Evolutionary conservation across 2,888 invertebrate genomes (phyloP).

Genomic region (Cremastinae sp.): DNA sequence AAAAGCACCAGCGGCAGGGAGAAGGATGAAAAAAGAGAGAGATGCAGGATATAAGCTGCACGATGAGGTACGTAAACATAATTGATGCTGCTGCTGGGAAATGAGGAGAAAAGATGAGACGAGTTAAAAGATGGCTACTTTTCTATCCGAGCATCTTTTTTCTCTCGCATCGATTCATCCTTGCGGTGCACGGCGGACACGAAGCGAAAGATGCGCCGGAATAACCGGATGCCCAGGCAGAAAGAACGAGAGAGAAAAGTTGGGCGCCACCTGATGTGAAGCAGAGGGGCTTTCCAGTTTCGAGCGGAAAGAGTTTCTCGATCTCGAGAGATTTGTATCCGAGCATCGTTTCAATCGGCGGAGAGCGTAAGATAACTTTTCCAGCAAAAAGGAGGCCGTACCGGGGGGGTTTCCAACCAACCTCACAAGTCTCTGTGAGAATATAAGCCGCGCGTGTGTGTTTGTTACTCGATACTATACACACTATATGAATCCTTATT

Average conservation of each 20-base stretch:
- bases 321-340: slow-evolving; percentile 41
- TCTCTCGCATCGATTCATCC: neutral
- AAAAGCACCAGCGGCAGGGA: no score
- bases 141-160: slow-evolving; percentile 19
- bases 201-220: slow-evolving; percentile 23
- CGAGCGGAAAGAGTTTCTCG: slow-evolving; percentile 53
- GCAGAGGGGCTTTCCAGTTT: slow-evolving; percentile 59
- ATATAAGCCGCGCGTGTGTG: no score
- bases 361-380: no score
- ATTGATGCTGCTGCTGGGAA: no score
- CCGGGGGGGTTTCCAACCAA: no score
- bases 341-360: slow-evolving; percentile 17
- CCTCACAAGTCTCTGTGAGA: no score
- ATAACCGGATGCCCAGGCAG: slow-evolving; percentile 31
- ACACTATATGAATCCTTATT: no score
- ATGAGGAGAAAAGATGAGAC: slow-evolving; percentile 31
- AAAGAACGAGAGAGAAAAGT: slow-evolving; percentile 40
- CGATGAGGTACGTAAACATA: neutral
- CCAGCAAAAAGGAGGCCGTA: no score
- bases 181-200: slow-evolving; percentile 25
- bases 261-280: slow-evolving; percentile 53
- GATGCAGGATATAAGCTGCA: slow-evolving; percentile 45
- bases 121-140: slow-evolving; percentile 37
- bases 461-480: no score
- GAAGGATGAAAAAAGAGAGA: slow-evolving; percentile 51